Conservation (phyloP, 2,797 vertebrate genomes). For the Molossus molossus region DNA sequence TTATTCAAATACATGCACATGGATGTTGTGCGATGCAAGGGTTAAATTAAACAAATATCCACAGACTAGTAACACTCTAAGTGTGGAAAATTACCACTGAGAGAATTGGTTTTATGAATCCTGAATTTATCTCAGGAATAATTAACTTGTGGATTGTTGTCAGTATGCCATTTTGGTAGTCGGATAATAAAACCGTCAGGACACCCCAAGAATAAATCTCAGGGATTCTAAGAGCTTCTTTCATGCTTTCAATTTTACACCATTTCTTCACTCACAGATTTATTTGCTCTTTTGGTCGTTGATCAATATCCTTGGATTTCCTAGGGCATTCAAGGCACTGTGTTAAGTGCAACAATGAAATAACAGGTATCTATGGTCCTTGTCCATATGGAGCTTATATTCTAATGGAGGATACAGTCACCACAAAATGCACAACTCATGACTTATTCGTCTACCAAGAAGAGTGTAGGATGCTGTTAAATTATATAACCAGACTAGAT, state of each 20-base stretch:
- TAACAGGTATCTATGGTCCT: neutral
- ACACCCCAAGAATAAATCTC: slow-evolving; percentile 25
- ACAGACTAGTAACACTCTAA: slow-evolving; percentile 54
- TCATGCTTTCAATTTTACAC: neutral
- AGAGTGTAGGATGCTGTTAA: neutral
- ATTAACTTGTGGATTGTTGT: slow-evolving; percentile 62
- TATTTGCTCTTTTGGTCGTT: neutral
- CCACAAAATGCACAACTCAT: neutral
- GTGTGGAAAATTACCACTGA: neutral
- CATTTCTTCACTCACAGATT: neutral
- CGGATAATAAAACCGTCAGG: neutral
- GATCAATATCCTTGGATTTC: neutral
- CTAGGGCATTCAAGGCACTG: neutral
- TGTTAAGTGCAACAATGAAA: neutral
- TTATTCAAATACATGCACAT: neutral
- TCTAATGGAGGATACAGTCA: neutral
- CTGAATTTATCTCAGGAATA: slow-evolving; percentile 49
- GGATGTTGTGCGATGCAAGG: neutral
- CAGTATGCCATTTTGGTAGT: neutral
- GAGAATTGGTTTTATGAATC: slow-evolving; percentile 63
- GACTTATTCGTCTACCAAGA: neutral
- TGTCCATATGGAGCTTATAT: neutral
- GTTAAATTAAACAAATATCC: slow-evolving; percentile 55
- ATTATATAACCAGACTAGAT: no score
- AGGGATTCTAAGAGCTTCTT: neutral